phyloP scores from a whole-genome alignment of 2,113 vertebrate species.

The Fregata magnificens region DNA sequence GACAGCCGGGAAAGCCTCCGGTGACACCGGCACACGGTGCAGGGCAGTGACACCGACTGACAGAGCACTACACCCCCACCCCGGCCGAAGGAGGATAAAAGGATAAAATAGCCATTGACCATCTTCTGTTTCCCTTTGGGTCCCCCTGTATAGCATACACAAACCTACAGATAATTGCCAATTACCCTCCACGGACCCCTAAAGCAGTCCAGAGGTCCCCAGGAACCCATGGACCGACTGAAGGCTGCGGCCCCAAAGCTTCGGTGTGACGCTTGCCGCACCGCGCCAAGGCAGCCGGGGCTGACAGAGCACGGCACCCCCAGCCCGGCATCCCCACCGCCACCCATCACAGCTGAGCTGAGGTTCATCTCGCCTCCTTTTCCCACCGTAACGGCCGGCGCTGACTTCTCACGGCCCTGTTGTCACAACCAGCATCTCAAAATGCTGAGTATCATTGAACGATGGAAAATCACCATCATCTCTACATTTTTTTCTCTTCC shows the following conservation, averaged over 20 bases:
- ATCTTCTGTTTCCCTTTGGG: not conserved
- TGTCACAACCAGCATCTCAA: too few relatives aligned
- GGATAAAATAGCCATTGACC: not conserved
- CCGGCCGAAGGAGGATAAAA: not conserved
- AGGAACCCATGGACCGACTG: rapidly evolving
- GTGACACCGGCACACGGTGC: rapidly evolving
- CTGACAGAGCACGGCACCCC: not conserved
- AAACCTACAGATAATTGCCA: not conserved
- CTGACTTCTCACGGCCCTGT: too few relatives aligned
- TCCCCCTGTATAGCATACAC: not conserved
- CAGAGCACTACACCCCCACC: not conserved
- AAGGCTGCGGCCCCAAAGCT: not conserved
- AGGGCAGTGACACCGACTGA: not conserved
- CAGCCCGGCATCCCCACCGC: not conserved
- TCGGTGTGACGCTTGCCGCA: rapidly evolving
- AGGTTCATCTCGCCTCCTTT: not conserved
- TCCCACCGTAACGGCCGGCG: not conserved
- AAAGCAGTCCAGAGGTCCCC: not conserved
- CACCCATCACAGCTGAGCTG: not conserved
- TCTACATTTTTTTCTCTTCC: not conserved
- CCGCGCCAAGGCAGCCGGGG: not conserved
- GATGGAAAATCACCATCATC: not conserved
- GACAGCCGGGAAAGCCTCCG: not conserved
- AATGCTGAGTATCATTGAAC: not conserved
- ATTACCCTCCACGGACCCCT: not conserved